phyloP scores from a whole-genome alignment of 2,888 invertebrate genomes.

The Chydorus sphaericus region DNA sequence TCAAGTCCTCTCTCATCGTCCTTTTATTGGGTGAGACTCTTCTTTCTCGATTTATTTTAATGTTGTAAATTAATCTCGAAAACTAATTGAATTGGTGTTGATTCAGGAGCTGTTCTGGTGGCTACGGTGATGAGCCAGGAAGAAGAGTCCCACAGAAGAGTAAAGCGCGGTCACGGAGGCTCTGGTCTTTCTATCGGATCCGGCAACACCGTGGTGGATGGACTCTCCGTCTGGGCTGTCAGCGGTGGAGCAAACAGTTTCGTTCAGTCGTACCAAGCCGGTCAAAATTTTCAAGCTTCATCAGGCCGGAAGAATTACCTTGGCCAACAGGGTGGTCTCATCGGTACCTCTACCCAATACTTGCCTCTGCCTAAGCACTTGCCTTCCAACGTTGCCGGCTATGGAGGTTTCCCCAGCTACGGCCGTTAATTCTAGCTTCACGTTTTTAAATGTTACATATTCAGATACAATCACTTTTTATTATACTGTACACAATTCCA shows the following conservation, averaged over 20 bases:
- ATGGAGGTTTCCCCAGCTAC: slow-evolving; percentile 10
- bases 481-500: too few relatives aligned
- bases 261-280: background rate
- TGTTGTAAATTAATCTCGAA: too few relatives aligned
- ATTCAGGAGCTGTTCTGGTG: too few relatives aligned
- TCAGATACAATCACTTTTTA: too few relatives aligned
- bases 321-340: slow-evolving; percentile 4
- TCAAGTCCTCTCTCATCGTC: too few relatives aligned
- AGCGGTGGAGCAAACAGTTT: slow-evolving; percentile 1
- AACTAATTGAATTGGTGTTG: too few relatives aligned
- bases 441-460: too few relatives aligned
- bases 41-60: too few relatives aligned
- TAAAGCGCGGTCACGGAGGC: slow-evolving; percentile 2
- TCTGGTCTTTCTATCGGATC: background rate
- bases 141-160: background rate
- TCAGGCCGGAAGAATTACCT: slow-evolving; percentile 1
- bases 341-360: too few relatives aligned
- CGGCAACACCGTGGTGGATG: background rate
- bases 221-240: background rate
- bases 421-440: background rate
- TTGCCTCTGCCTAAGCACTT: too few relatives aligned
- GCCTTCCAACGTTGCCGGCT: slow-evolving; percentile 7
- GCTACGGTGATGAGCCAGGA: background rate
- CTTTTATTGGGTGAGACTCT: too few relatives aligned
- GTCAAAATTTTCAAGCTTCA: slow-evolving; percentile 7